Percentiles rank a stretch among this genome's conserved stretches.
Evolutionary conservation across 2,888 invertebrate species (phyloP).

Genomic region (Gymnocheta viridis): DNA sequence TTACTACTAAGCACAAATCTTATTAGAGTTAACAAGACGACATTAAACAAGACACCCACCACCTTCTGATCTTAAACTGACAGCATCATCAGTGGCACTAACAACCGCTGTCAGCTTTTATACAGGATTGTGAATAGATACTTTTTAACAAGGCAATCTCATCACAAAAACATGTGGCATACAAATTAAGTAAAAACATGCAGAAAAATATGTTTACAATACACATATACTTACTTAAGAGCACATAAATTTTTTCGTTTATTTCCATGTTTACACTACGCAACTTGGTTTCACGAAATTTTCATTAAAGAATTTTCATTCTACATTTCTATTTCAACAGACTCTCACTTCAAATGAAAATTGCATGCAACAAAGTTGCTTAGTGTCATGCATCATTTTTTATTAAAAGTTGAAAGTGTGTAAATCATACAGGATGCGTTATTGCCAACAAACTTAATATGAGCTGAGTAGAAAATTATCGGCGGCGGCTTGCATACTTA

Average conservation of each 20-base stretch:
- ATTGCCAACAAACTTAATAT: neutral
- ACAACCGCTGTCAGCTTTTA: neutral
- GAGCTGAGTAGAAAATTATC: neutral
- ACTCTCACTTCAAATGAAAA: too few relatives aligned
- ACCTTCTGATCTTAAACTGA: neutral
- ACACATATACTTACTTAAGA: neutral
- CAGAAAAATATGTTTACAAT: conserved; percentile 6
- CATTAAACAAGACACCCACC: neutral
- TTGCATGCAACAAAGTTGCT: too few relatives aligned
- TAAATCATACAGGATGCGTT: conserved; percentile 14
- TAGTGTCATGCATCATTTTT: conserved; percentile 41
- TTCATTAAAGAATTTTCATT: too few relatives aligned
- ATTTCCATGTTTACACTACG: too few relatives aligned
- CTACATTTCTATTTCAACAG: too few relatives aligned
- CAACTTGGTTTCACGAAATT: too few relatives aligned
- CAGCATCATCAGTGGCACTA: neutral
- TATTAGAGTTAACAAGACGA: conserved; percentile 46
- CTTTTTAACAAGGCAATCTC: conserved; percentile 18
- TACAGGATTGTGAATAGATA: neutral
- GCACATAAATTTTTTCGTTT: neutral
- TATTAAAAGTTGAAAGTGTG: conserved; percentile 29
- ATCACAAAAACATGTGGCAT: conserved; percentile 41
- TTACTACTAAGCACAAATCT: conserved; percentile 59
- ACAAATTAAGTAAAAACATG: conserved; percentile 47
- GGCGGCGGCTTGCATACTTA: too few relatives aligned